Conservation (phyloP, 2,888 invertebrate species). For the Callinectes sapidus region DNA sequence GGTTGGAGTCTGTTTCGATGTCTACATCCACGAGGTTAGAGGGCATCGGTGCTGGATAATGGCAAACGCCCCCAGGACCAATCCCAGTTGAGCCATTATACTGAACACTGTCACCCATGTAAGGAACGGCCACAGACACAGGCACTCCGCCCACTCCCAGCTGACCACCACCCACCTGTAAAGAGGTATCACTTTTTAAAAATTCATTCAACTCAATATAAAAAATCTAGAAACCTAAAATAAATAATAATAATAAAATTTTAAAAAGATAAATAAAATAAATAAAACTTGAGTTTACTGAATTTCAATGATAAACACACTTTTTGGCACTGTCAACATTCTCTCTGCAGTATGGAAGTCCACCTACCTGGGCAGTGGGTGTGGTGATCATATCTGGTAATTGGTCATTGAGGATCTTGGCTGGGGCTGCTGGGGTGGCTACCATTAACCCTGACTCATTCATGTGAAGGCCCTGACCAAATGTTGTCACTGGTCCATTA, state of each 20-base stretch:
- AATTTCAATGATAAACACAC: neutral
- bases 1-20: conserved; percentile 98
- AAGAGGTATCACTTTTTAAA: neutral
- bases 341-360: neutral
- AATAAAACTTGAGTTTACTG: neutral
- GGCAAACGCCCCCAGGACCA: conserved; percentile 58
- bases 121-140: conserved; percentile 57
- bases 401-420: conserved; percentile 71
- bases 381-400: conserved; percentile 66
- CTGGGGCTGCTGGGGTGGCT: conserved; percentile 72
- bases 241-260: no score
- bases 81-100: conserved; percentile 58
- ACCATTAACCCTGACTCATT: conserved; percentile 71
- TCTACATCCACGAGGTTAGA: conserved; percentile 87
- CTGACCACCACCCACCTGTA: conserved; percentile 64
- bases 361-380: conserved; percentile 66
- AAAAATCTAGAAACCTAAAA: neutral
- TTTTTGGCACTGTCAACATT: neutral
- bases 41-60: conserved; percentile 72
- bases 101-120: conserved; percentile 59
- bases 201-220: neutral
- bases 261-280: neutral
- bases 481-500: conserved; percentile 60
- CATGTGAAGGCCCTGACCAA: conserved; percentile 64
- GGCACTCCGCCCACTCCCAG: conserved; percentile 67